phyloP scores from a whole-genome alignment of 2,797 vertebrate genomes.

The Scomberomorus guttatus region DNA sequence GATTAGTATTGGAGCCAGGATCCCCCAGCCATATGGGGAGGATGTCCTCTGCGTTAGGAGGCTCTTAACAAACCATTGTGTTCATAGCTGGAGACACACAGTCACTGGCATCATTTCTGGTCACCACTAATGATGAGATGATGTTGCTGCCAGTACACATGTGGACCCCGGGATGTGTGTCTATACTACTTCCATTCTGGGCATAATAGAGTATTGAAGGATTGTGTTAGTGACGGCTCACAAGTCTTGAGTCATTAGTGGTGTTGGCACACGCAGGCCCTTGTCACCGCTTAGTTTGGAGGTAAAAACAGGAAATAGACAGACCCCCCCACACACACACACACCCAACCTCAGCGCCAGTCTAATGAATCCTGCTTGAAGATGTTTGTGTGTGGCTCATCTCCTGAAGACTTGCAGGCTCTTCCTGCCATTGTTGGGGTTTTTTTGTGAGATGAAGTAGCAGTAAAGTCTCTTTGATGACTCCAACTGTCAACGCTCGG shows the following conservation, averaged over 20 bases:
- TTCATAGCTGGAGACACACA: slow-evolving; percentile 62
- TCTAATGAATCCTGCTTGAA: slow-evolving; percentile 75
- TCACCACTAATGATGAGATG: slow-evolving; percentile 67
- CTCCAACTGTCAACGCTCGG: slow-evolving; percentile 68
- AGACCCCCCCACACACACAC: slow-evolving; percentile 3
- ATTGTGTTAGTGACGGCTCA: slow-evolving; percentile 51
- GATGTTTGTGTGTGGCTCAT: slow-evolving; percentile 83
- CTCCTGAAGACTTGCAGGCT: slow-evolving; percentile 76
- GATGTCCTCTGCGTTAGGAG: slow-evolving; percentile 80
- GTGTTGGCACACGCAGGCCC: slow-evolving; percentile 70
- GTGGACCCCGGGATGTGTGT: slow-evolving; percentile 51
- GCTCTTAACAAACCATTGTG: slow-evolving; percentile 79
- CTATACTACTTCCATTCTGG: slow-evolving; percentile 64
- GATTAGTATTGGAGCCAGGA: slow-evolving; percentile 81
- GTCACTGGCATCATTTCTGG: slow-evolving; percentile 68
- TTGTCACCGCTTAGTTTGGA: slow-evolving; percentile 42
- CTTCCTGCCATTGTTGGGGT: slow-evolving; percentile 84
- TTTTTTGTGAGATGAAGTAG: slow-evolving; percentile 66
- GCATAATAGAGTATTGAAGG: slow-evolving; percentile 67
- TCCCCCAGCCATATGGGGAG: slow-evolving; percentile 79
- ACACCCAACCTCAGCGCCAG: slow-evolving; percentile 64
- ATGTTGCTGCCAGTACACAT: slow-evolving; percentile 52
- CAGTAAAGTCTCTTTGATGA: slow-evolving; percentile 73
- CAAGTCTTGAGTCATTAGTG: slow-evolving; percentile 68
- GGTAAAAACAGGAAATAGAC: slow-evolving; percentile 84